Evolutionary conservation across 2,113 vertebrate genomes (phyloP).

Genomic region (Noctilio leporinus): DNA sequence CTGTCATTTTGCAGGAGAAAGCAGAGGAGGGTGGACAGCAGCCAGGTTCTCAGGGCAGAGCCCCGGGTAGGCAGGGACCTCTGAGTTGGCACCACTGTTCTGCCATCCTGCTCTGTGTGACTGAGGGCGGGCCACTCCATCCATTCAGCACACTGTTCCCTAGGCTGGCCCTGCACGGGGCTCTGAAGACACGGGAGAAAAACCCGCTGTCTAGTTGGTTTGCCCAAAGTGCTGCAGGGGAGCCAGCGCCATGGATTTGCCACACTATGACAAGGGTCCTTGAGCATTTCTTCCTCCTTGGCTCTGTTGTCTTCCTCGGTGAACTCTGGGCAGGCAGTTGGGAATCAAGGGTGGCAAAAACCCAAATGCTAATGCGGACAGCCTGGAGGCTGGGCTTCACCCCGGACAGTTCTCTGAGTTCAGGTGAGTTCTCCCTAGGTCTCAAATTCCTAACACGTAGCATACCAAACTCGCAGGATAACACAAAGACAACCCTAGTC

Average conservation of each 20-base stretch:
- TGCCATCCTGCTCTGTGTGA: background rate
- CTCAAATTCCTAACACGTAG: background rate
- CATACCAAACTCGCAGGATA: background rate
- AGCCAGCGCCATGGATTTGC: background rate
- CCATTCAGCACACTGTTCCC: background rate
- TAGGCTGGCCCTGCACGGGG: background rate
- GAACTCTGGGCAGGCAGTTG: background rate
- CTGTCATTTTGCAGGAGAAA: background rate
- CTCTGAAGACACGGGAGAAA: background rate
- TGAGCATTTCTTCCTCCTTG: background rate
- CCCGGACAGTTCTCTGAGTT: background rate
- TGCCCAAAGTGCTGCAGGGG: background rate
- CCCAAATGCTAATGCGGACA: background rate
- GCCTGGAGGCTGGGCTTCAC: background rate
- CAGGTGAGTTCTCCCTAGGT: background rate
- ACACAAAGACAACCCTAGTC: background rate
- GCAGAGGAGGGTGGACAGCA: background rate
- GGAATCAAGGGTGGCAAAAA: background rate
- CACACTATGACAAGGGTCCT: background rate
- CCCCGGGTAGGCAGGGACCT: background rate
- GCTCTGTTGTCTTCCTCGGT: background rate
- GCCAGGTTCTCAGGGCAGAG: background rate
- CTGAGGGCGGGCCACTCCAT: background rate
- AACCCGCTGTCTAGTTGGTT: background rate
- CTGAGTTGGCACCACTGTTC: background rate